Conservation (phyloP, 2,888 invertebrate genomes). For the Gortyna flavago region DNA sequence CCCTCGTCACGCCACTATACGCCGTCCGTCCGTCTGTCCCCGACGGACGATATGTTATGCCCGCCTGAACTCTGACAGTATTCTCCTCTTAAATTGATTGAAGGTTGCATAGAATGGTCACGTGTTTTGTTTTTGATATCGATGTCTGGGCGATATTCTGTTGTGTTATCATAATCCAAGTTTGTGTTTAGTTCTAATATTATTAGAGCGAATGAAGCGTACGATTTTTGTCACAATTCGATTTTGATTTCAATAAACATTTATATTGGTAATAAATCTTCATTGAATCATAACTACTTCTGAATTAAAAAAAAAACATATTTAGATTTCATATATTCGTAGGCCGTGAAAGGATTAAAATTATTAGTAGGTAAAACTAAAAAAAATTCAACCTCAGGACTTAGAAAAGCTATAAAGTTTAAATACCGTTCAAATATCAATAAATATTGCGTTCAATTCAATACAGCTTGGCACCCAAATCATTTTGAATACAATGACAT, state of each 20-base stretch:
- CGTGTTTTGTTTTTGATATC: constrained; percentile 53
- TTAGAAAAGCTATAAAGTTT: not conserved
- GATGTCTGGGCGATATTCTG: constrained; percentile 16
- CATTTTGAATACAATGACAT: not conserved
- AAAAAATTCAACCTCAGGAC: not conserved
- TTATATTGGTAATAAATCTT: not conserved
- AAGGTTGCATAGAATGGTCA: constrained; percentile 65
- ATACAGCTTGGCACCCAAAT: not conserved
- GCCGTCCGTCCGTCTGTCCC: constrained; percentile 70
- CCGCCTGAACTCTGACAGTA: constrained; percentile 76
- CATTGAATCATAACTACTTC: not conserved
- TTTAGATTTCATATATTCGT: too few relatives aligned
- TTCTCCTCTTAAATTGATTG: constrained; percentile 73
- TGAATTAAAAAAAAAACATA: too few relatives aligned
- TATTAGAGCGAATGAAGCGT: not conserved
- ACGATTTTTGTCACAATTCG: not conserved
- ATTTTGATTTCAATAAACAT: not conserved
- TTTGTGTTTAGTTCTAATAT: too few relatives aligned
- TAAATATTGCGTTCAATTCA: constrained; percentile 4
- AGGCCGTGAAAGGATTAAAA: not conserved
- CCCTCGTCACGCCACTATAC: constrained; percentile 74
- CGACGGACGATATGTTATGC: constrained; percentile 79
- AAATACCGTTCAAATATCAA: not conserved
- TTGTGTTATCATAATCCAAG: not conserved
- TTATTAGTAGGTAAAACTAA: not conserved